Evolutionary conservation across 2,888 invertebrate species (phyloP).

Genomic region (Agrilus cyanescens): DNA sequence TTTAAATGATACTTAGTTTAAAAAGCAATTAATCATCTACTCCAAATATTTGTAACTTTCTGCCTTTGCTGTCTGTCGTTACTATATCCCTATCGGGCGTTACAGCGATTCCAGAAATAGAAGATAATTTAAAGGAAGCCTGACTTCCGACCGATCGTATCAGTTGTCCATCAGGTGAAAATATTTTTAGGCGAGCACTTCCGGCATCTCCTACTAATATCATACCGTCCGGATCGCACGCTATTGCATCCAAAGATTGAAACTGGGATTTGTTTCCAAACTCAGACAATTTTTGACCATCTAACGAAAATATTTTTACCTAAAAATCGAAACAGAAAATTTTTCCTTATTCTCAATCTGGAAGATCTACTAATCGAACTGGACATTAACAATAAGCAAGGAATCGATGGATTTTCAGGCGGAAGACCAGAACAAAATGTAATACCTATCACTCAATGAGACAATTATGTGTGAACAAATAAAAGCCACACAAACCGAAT

Average conservation of each 20-base stretch:
- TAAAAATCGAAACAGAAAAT: too few species aligned
- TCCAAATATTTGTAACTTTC: conserved; percentile 36
- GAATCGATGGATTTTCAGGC: too few species aligned
- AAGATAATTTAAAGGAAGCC: conserved; percentile 42
- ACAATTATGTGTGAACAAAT: too few species aligned
- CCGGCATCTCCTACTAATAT: conserved; percentile 71
- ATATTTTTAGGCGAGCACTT: conserved; percentile 64
- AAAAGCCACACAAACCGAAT: too few species aligned
- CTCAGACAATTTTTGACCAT: conserved; percentile 43
- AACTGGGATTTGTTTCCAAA: conserved; percentile 63
- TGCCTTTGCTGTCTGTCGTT: conserved; percentile 48
- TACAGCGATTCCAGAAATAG: conserved; percentile 57
- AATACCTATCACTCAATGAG: too few species aligned
- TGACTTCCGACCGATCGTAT: conserved; percentile 51
- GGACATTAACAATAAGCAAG: too few species aligned
- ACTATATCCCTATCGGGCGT: conserved; percentile 50
- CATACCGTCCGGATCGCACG: conserved; percentile 59
- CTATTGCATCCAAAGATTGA: conserved; percentile 60
- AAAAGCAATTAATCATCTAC: neutral
- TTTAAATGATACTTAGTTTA: too few species aligned
- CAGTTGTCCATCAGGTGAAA: conserved; percentile 56
- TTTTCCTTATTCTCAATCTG: too few species aligned
- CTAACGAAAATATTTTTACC: conserved; percentile 42
- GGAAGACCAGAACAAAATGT: too few species aligned
- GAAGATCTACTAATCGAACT: too few species aligned